These are phyloP conservation scores for Pseudomugil tenellus DNA, from an alignment of 2,797 vertebrate species.

Conservation along the genomic window DNA sequence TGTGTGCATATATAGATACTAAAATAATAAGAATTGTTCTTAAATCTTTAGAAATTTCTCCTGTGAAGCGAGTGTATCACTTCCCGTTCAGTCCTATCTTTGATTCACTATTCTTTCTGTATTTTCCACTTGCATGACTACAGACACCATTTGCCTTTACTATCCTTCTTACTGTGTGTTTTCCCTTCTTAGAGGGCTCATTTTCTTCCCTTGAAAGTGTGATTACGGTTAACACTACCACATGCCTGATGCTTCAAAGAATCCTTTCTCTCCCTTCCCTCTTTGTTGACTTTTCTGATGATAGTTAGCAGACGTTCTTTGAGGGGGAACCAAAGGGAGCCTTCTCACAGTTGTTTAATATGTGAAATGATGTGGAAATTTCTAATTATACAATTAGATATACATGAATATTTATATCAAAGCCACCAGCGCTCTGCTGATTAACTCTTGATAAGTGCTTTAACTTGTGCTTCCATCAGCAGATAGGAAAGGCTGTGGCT, in stretches of 20 bases:
- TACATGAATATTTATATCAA: slow-evolving; percentile 25
- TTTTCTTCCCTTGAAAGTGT: slow-evolving; percentile 7
- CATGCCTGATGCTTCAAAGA: slow-evolving; percentile 11
- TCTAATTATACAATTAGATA: slow-evolving; percentile 23
- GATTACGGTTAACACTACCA: slow-evolving; percentile 8
- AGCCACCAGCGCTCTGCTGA: slow-evolving; percentile 25
- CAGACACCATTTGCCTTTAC: neutral
- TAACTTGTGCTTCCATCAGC: slow-evolving; percentile 49
- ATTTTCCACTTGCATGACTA: neutral
- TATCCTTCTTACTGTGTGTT: neutral
- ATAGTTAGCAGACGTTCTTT: slow-evolving; percentile 14
- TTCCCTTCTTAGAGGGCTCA: neutral
- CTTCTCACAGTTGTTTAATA: slow-evolving; percentile 35
- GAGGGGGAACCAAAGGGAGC: neutral
- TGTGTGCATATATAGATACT: neutral
- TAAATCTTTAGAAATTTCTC: neutral
- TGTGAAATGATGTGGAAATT: slow-evolving; percentile 54
- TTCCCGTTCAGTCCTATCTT: neutral
- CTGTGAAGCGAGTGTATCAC: neutral
- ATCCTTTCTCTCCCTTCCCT: neutral
- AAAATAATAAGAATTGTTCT: neutral
- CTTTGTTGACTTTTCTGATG: slow-evolving; percentile 29
- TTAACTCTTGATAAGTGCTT: slow-evolving; percentile 47
- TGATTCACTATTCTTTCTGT: neutral
- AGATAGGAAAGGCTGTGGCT: slow-evolving; percentile 31